Base-by-base conservation (phyloP, 2,797 vertebrate species). In the Mionectes olivaceus region DNA sequence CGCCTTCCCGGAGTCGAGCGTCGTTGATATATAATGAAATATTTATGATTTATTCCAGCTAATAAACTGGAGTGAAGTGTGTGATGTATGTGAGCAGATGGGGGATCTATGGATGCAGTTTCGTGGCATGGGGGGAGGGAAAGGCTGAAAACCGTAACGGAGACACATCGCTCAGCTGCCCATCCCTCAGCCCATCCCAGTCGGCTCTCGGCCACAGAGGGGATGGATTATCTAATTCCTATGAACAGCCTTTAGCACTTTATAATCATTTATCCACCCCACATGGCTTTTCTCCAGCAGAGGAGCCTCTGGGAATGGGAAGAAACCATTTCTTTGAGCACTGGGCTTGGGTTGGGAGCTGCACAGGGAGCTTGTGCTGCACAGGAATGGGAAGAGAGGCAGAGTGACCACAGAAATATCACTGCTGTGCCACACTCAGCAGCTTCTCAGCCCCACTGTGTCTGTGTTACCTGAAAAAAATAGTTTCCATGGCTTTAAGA, bases 11-110 rank as follows among this genome's bases (percentile, higher is more conserved):
- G 97, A 97, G 98, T 98, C 92, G 97, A 98, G 98, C 97, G 65
- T 96, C 97, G 92, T 97, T 98, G 98, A 99, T 98, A 97, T 98
- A 98, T 97, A 98, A 98, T 99, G 99, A 99, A 99, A 99, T 99
- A 98, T 98, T 99, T 98, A 99, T 99, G 99, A 99, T 99, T 99
- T 99, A 99, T 99, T 98, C 98, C 98, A 97, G 98, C 98, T 99
- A 99, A 99, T 99, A 99, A 99, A 99, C 98, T 97, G 97, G 98
- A 98, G 98, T 98, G 98, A 99, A 99, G 99, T 98, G 98, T 95
- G 97, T 99, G 98, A 99, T 98, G 98, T 98, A 98, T 98, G 98
- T 85, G 98, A 99, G 98, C 99, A 99, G 99, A 99, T 99, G 98
- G 98, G 98, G 97, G 98, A 98, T 97, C 98, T 98, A 97, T 98